Evolutionary conservation across 2,797 vertebrate species (phyloP).

Genomic region (Liasis olivaceus): DNA sequence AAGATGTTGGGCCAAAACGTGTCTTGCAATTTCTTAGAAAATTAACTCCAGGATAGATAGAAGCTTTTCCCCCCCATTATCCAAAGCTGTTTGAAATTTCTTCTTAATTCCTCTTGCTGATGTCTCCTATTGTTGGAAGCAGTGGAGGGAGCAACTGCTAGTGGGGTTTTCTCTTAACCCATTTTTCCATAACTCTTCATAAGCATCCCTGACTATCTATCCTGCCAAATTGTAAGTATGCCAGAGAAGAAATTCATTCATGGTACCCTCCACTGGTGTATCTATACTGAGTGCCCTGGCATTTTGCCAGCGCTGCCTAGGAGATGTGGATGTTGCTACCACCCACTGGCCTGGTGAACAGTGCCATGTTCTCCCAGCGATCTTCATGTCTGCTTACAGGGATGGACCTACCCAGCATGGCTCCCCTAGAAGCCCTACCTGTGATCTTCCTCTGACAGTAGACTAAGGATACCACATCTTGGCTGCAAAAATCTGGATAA

Average conservation of each 20-base stretch:
- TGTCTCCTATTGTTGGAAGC: neutral
- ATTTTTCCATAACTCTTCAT: neutral
- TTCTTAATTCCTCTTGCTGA: neutral
- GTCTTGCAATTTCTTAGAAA: neutral
- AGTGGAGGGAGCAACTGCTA: neutral
- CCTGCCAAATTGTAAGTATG: neutral
- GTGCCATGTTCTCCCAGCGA: neutral
- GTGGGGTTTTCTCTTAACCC: neutral
- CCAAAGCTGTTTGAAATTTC: neutral
- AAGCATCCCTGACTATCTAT: neutral
- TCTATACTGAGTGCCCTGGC: neutral
- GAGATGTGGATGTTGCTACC: neutral
- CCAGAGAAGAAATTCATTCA: neutral
- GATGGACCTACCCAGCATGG: neutral
- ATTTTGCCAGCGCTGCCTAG: neutral
- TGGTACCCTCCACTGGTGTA: neutral
- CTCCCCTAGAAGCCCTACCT: neutral
- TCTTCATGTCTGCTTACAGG: neutral
- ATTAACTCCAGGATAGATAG: neutral
- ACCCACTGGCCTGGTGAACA: neutral
- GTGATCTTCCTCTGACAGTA: neutral
- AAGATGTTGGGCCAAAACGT: neutral
- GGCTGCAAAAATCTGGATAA: neutral
- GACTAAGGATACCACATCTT: neutral
- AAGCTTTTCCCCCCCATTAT: neutral